Evolutionary conservation across 2,888 invertebrate genomes (phyloP).

Genomic region (Clusia tigrina): DNA sequence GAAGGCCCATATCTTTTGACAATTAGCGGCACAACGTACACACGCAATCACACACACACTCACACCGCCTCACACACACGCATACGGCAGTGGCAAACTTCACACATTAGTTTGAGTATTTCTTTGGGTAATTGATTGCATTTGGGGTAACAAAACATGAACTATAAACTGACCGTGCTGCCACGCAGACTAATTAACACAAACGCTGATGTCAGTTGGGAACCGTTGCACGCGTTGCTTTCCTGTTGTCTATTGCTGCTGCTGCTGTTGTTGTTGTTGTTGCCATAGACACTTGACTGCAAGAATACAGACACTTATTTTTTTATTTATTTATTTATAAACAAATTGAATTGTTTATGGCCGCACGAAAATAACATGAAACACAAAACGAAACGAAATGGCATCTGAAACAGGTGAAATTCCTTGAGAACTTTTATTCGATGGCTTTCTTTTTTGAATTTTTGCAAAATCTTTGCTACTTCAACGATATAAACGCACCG

Average conservation of each 20-base stretch:
- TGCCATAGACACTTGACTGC: too few relatives aligned
- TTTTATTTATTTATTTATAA: not conserved
- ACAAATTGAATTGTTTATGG: not conserved
- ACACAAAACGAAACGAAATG: not conserved
- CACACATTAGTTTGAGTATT: too few relatives aligned
- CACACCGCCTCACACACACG: not conserved
- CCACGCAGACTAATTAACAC: not conserved
- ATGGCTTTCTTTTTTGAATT: not conserved
- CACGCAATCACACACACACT: constrained; percentile 1
- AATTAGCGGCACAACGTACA: not conserved
- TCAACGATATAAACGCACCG: not conserved
- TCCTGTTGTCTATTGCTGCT: not conserved
- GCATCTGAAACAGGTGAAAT: not conserved
- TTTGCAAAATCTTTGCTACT: constrained; percentile 3
- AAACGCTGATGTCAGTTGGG: not conserved
- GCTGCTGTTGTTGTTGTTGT: too few relatives aligned
- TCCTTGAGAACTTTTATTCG: not conserved
- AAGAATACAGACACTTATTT: too few relatives aligned
- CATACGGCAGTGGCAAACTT: not conserved
- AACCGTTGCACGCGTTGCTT: not conserved
- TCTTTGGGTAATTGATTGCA: too few relatives aligned
- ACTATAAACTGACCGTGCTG: not conserved
- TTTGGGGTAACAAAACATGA: not conserved
- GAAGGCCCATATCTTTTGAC: too few relatives aligned
- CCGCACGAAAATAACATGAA: not conserved